These are phyloP conservation scores for Drosophila kanapiae DNA, from an alignment of 1,140 invertebrate species.

Conservation along the genomic window DNA sequence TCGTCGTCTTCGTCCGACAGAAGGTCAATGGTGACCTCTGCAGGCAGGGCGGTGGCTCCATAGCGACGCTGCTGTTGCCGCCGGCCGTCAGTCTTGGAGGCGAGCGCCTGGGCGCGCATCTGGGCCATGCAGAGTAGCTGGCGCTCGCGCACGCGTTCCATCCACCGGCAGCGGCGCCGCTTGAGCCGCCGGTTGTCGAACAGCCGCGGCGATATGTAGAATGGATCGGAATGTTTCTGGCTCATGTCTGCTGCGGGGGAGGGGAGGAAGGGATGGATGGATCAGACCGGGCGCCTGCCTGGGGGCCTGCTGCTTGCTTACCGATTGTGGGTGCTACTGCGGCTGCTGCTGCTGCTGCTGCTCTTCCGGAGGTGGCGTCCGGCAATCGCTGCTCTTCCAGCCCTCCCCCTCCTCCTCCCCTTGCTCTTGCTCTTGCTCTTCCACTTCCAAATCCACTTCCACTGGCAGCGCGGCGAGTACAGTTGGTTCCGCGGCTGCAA, in stretches of 20 bases:
- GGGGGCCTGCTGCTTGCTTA: conserved; percentile 1
- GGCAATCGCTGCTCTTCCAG: conserved; percentile 7
- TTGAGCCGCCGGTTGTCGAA: conserved; percentile 77
- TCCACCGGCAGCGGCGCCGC: conserved; percentile 65
- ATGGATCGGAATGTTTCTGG: conserved; percentile 82
- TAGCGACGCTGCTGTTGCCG: conserved; percentile 40
- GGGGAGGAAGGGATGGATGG: neutral
- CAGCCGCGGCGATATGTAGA: conserved; percentile 71
- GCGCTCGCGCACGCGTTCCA: conserved; percentile 61
- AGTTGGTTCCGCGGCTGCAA: conserved; percentile 61
- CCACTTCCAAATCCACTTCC: conserved; percentile 20
- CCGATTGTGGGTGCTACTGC: conserved; percentile 15
- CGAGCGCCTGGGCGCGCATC: conserved; percentile 30
- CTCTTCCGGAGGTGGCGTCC: neutral
- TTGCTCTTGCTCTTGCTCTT: no score
- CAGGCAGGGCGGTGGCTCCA: conserved; percentile 44
- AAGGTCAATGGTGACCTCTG: conserved; percentile 77
- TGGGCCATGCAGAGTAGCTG: conserved; percentile 44
- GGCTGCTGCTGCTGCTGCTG: conserved; percentile 5
- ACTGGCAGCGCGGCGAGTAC: conserved; percentile 44
- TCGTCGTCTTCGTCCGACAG: conserved; percentile 68
- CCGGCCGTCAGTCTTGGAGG: conserved; percentile 64
- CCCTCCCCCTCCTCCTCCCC: conserved; percentile 2
- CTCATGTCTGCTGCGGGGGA: conserved; percentile 49
- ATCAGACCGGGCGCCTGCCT: neutral